Percentiles rank a stretch among this genome's conserved stretches.
Conservation (phyloP, 1,140 invertebrate genomes). For the Bombus waltoni region DNA sequence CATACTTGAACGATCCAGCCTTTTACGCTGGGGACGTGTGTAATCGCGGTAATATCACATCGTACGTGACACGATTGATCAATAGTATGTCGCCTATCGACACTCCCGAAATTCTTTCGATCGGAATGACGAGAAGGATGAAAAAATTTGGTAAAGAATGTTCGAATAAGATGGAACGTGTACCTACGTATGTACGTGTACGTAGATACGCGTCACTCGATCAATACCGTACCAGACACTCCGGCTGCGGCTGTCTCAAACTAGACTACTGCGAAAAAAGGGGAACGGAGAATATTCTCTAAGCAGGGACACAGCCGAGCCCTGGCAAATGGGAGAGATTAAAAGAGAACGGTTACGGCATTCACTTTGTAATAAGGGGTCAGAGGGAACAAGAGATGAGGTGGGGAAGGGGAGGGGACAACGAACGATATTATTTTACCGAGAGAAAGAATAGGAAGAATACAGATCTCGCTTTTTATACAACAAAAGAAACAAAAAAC, state of each 20-base stretch:
- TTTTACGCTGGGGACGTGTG: neutral
- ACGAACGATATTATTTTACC: slow-evolving; percentile 40
- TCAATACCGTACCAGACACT: slow-evolving; percentile 73
- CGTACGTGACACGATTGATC: slow-evolving; percentile 4
- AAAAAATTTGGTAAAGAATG: neutral
- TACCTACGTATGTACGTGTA: slow-evolving; percentile 6
- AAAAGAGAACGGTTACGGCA: slow-evolving; percentile 43
- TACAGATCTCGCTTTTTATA: neutral
- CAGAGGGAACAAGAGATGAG: slow-evolving; percentile 24
- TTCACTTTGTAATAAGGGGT: slow-evolving; percentile 36
- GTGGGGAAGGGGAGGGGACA: neutral
- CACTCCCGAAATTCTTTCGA: slow-evolving; percentile 6
- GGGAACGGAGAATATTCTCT: slow-evolving; percentile 20
- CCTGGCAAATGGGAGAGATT: slow-evolving; percentile 28
- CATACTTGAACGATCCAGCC: neutral
- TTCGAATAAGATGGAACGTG: slow-evolving; percentile 13
- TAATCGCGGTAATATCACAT: neutral
- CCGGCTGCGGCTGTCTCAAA: slow-evolving; percentile 58
- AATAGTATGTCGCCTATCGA: slow-evolving; percentile 18
- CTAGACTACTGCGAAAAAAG: slow-evolving; percentile 34
- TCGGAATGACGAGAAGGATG: neutral
- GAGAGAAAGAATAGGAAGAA: slow-evolving; percentile 19
- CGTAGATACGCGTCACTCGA: slow-evolving; percentile 56
- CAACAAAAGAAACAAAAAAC: neutral
- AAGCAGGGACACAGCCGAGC: neutral